Evolutionary conservation across 2,888 invertebrate species (phyloP).

Genomic region (Macroteleia sp.): DNA sequence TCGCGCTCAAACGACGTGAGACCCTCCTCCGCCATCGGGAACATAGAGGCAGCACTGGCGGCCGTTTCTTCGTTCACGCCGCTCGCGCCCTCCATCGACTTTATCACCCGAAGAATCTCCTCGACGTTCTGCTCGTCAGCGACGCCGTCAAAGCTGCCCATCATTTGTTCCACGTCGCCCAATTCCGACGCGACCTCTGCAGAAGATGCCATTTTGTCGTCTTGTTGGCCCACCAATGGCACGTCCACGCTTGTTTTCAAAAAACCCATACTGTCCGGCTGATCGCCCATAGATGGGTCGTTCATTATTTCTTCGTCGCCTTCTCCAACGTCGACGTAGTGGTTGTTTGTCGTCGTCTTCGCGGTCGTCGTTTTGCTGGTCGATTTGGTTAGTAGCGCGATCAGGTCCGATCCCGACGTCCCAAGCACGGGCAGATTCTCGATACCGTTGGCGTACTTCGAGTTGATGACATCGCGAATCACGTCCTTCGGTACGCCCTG

Average conservation of each 20-base stretch:
- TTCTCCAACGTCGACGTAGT: conserved; percentile 72
- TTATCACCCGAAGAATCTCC: conserved; percentile 90
- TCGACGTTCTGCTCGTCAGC: conserved; percentile 87
- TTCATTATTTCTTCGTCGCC: conserved; percentile 73
- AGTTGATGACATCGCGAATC: conserved; percentile 83
- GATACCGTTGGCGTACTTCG: conserved; percentile 80
- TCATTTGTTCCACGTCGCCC: conserved; percentile 76
- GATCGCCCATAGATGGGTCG: conserved; percentile 83
- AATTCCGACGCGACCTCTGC: conserved; percentile 38
- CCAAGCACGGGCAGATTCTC: conserved; percentile 77
- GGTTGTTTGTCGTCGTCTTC: conserved; percentile 33
- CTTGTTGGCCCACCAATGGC: conserved; percentile 70
- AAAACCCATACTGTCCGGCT: conserved; percentile 83
- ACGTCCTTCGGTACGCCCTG: conserved; percentile 81
- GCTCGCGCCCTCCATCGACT: conserved; percentile 86
- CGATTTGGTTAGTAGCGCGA: conserved; percentile 72
- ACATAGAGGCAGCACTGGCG: conserved; percentile 71
- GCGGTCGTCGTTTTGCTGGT: conserved; percentile 80
- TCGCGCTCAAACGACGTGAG: conserved; percentile 79
- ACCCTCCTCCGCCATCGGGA: conserved; percentile 77
- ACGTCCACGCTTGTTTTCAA: conserved; percentile 78
- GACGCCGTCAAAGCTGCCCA: conserved; percentile 73
- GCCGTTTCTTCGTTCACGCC: conserved; percentile 67
- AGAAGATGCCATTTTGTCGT: conserved; percentile 67
- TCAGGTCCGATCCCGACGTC: conserved; percentile 74